Conservation (phyloP, 2,888 invertebrate species). For the Elysia crispata region DNA sequence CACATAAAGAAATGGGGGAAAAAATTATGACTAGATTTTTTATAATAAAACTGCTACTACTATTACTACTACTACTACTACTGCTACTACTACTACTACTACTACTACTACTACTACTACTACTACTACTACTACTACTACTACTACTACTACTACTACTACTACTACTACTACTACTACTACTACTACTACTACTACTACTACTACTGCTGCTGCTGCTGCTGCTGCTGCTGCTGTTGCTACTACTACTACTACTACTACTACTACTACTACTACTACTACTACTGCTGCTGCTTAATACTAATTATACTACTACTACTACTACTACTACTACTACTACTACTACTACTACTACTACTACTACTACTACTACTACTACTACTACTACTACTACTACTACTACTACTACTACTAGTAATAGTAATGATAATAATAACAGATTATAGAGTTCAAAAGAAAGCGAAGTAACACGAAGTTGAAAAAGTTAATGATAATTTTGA, state of each 20-base stretch:
- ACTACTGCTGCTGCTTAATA: constrained; percentile 25
- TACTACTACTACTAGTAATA: no score
- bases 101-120: constrained; percentile 18
- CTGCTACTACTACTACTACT: constrained; percentile 25
- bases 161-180: constrained; percentile 26
- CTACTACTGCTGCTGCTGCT: constrained; percentile 11
- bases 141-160: no score
- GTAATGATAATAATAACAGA: no score
- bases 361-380: constrained; percentile 4
- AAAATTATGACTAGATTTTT: no score
- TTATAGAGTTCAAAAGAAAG: no score
- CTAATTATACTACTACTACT: no score
- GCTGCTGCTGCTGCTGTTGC: constrained; percentile 29
- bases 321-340: background rate
- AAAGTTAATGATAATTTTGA: no score
- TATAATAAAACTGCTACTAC: background rate
- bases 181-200: constrained; percentile 32
- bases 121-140: no score
- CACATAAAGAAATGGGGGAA: no score
- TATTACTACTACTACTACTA: constrained; percentile 23
- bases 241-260: constrained; percentile 20
- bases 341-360: background rate
- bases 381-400: constrained; percentile 9
- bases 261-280: constrained; percentile 25
- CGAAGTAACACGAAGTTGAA: no score